Evolutionary conservation across 2,797 vertebrate genomes (phyloP), one percentile per base, ranked within the genome.

Genomic region (Nasua narica): DNA sequence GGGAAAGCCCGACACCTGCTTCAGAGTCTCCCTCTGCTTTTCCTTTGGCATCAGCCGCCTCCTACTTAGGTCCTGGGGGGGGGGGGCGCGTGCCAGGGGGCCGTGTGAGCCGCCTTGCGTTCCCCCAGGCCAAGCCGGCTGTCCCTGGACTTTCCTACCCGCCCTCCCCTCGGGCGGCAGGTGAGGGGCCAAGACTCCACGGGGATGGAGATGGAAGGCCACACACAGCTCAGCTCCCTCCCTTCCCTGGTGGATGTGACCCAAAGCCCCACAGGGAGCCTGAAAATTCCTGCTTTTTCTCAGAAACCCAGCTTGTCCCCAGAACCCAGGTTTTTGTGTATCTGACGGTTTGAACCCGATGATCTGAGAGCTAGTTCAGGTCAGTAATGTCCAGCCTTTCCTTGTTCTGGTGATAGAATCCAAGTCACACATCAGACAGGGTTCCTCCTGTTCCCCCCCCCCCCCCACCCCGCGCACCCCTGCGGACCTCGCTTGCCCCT

Each of bases 311-410:
- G 72, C 40, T 25, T 3, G 13, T n/a, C 23, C 60, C 43, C 62
- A 14, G 32, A 15, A 14, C 21, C 19, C 54, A 27, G 95, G 0
- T 12, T 43, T 52, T 10, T 13, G 10, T n/a, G 9, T 35, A 14
- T 40, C 62, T 37, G 43, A 54, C 2, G 11, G 12, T 35, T 60
- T 14, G 37, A 48, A 29, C 37, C 37, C 35, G 19, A 37, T 2
- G 13, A 5, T 6, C 2, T 6, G 48, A n/a, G 62, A 62, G 21
- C 15, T 32, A 0, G 10, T 27, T 52, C 10, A 18, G 14, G 4
- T 32, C 7, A 8, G 14, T 2, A 21, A 11, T 5, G 46, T 6
- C 69, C 37, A 29, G 11, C 37, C n/a, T 12, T 54, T 18, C 27
- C 46, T 62, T 69, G 74, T 70, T 52, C 60, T 29, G 7, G 67